Evolutionary conservation across 1,140 invertebrate species (phyloP).

Genomic region (Drosophila neocordata): DNA sequence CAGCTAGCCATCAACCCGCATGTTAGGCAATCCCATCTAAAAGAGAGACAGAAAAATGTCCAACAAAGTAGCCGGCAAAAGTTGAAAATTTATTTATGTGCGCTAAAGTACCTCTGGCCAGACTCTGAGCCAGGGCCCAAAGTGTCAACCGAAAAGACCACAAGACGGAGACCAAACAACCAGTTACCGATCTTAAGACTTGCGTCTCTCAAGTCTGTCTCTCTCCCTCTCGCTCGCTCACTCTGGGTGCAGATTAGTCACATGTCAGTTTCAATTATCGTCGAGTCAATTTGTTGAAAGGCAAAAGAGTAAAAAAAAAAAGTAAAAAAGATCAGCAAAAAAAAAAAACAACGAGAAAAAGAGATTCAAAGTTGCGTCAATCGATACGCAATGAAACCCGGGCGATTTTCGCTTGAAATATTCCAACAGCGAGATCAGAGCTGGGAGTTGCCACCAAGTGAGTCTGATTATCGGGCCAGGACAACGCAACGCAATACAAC

Average conservation of each 20-base stretch:
- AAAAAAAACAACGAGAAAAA: conserved; percentile 19
- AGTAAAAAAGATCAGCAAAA: too few species aligned
- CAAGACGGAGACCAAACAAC: conserved; percentile 55
- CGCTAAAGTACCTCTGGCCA: conserved; percentile 17
- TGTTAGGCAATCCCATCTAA: conserved; percentile 17
- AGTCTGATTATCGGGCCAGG: conserved; percentile 77
- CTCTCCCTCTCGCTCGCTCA: neutral
- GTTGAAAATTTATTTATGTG: conserved; percentile 47
- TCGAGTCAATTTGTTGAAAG: conserved; percentile 75
- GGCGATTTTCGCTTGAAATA: conserved; percentile 58
- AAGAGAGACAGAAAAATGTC: conserved; percentile 71
- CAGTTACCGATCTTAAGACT: conserved; percentile 30
- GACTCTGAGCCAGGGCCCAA: conserved; percentile 14
- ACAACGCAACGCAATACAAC: conserved; percentile 40
- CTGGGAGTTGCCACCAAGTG: conserved; percentile 64
- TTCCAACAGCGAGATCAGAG: conserved; percentile 60
- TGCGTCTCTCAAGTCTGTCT: neutral
- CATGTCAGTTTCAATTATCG: conserved; percentile 82
- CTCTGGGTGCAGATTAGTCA: conserved; percentile 14
- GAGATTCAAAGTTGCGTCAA: conserved; percentile 25
- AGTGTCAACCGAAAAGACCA: conserved; percentile 62
- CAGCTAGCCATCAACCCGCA: conserved; percentile 9
- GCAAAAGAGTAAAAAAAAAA: conserved; percentile 13
- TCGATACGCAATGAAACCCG: conserved; percentile 32
- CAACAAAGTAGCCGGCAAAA: conserved; percentile 43